These are phyloP conservation scores for Peromyscus attwateri DNA, from an alignment of 2,797 vertebrate species.

Conservation along the genomic window DNA sequence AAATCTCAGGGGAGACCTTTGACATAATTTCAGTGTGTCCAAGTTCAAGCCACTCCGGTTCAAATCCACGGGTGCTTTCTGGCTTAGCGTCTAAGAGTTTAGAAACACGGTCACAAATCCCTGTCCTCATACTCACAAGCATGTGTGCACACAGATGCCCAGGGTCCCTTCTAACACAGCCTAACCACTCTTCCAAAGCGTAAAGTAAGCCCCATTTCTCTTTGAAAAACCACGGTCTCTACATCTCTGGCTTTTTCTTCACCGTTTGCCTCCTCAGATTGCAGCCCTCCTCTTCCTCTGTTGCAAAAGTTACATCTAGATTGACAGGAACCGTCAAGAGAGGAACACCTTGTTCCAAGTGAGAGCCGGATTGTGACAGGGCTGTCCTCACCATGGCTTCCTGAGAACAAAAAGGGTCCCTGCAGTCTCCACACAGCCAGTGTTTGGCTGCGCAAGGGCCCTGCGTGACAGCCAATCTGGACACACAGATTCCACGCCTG, in stretches of 20 bases:
- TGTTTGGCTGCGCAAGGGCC: background rate
- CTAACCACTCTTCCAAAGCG: background rate
- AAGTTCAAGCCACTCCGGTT: conserved; percentile 44
- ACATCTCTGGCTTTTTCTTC: background rate
- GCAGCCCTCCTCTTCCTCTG: conserved; percentile 67
- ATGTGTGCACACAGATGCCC: background rate
- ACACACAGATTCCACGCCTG: fast-evolving
- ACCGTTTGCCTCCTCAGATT: conserved; percentile 31
- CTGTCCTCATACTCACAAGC: background rate
- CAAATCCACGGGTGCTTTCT: conserved; percentile 29
- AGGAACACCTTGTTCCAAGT: conserved; percentile 83
- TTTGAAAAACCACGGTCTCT: background rate
- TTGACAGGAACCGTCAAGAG: conserved; percentile 85
- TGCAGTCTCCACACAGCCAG: background rate
- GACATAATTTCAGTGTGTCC: conserved; percentile 47
- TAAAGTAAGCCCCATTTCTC: background rate
- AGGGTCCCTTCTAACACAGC: background rate
- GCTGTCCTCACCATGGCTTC: conserved; percentile 80
- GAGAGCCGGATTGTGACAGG: conserved; percentile 77
- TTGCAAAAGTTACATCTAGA: conserved; percentile 77
- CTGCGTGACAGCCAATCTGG: background rate
- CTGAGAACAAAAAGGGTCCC: conserved; percentile 72
- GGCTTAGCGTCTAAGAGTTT: background rate
- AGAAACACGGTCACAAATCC: fast-evolving
- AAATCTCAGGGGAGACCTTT: conserved; percentile 69